Conservation (phyloP, 1,140 invertebrate species). For the Lucilia sericata region DNA sequence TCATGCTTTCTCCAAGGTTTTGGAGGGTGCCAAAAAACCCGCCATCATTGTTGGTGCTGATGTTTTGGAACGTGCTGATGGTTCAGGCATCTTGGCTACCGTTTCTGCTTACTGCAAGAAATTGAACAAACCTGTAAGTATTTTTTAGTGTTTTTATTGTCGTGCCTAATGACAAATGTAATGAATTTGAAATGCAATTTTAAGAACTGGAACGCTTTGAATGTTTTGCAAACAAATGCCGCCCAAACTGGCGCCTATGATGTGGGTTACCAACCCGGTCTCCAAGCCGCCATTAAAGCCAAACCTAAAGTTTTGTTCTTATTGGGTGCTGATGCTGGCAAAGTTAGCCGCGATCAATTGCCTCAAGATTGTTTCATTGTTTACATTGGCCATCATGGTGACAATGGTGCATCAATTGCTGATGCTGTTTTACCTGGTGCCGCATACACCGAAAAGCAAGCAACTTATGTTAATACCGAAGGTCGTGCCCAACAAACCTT, state of each 20-base stretch:
- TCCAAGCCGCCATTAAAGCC: conserved; percentile 75
- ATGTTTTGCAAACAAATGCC: conserved; percentile 91
- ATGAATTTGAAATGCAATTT: not conserved
- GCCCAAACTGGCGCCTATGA: conserved; percentile 96
- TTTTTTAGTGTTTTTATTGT: conserved; percentile 67
- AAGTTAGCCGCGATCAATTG: conserved; percentile 82
- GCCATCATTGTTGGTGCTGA: conserved; percentile 93
- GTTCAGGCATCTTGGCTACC: conserved; percentile 80
- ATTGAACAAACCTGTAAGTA: conserved; percentile 69
- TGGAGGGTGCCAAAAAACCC: conserved; percentile 87
- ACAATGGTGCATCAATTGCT: conserved; percentile 91
- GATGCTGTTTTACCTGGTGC: conserved; percentile 95
- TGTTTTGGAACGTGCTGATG: conserved; percentile 83
- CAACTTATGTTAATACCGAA: conserved; percentile 97
- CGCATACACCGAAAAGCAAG: conserved; percentile 99
- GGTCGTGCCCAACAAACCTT: conserved; percentile 95
- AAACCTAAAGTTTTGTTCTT: conserved; percentile 89
- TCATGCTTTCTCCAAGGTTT: conserved; percentile 80
- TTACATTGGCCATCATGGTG: conserved; percentile 98
- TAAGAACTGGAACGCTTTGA: conserved; percentile 81
- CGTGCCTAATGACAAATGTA: conserved; percentile 47
- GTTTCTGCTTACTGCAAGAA: conserved; percentile 78
- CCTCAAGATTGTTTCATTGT: conserved; percentile 88
- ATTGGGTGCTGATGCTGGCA: conserved; percentile 91
- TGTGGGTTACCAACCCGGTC: conserved; percentile 89